Conservation (phyloP, 2,888 invertebrate species). For the Pilophorus perplexus region DNA sequence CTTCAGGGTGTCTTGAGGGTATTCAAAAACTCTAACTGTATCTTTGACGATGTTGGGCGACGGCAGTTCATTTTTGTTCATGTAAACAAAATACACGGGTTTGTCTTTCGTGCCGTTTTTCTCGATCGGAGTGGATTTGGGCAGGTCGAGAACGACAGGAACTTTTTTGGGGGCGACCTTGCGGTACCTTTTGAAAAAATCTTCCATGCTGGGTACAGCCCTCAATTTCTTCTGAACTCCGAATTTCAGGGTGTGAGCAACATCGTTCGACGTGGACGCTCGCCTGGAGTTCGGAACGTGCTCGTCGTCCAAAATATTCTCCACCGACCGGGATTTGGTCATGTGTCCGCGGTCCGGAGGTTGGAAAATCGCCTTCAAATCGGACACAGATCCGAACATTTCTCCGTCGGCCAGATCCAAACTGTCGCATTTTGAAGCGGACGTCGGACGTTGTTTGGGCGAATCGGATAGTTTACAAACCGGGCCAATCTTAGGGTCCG, state of each 20-base stretch:
- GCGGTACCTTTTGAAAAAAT: conserved; percentile 25
- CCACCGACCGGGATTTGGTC: conserved; percentile 7
- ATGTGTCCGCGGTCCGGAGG: not conserved
- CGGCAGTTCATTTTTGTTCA: conserved; percentile 29
- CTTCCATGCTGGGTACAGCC: not conserved
- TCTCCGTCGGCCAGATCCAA: not conserved
- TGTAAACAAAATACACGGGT: conserved; percentile 7
- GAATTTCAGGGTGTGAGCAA: too few relatives aligned
- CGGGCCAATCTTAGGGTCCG: not conserved
- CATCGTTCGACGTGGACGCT: not conserved
- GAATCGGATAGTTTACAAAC: not conserved
- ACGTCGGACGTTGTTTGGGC: not conserved
- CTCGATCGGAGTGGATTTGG: not conserved
- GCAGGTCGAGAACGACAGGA: not conserved
- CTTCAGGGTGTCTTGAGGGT: not conserved
- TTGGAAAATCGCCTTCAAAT: not conserved
- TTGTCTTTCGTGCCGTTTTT: not conserved
- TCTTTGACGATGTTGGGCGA: conserved; percentile 21
- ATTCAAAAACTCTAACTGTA: conserved; percentile 18
- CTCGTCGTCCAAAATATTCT: conserved; percentile 30
- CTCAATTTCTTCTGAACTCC: too few relatives aligned
- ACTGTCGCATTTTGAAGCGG: not conserved
- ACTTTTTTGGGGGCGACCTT: not conserved
- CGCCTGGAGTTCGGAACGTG: not conserved
- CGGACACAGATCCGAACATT: not conserved